Evolutionary conservation across 1,140 invertebrate species (phyloP).

Genomic region (Eulimnadia texana): DNA sequence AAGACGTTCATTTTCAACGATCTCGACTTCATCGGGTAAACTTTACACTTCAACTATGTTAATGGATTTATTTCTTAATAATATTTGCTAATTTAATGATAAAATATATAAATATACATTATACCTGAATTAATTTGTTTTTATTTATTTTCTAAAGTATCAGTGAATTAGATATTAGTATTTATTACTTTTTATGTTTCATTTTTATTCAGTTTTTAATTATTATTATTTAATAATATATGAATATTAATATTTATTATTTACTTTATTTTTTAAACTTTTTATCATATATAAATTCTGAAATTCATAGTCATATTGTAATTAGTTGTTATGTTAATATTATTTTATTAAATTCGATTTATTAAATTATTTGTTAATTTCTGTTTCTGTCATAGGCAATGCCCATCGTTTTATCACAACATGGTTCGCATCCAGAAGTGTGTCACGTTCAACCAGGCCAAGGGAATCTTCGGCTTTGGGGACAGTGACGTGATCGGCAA

Average conservation of each 20-base stretch:
- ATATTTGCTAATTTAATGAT: not conserved
- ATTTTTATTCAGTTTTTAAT: slow-evolving; percentile 12
- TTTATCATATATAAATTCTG: no score
- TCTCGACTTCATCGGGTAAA: slow-evolving; percentile 83
- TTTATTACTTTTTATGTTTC: slow-evolving; percentile 9
- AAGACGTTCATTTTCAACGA: slow-evolving; percentile 98
- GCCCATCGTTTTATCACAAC: slow-evolving; percentile 81
- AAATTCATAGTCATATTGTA: no score
- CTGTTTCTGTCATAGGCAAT: slow-evolving; percentile 46
- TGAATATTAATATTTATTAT: not conserved
- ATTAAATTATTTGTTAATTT: not conserved
- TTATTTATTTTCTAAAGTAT: slow-evolving; percentile 12
- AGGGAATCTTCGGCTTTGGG: slow-evolving; percentile 92
- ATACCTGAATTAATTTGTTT: not conserved
- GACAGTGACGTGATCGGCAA: slow-evolving; percentile 94
- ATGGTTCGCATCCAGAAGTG: slow-evolving; percentile 78
- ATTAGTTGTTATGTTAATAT: no score
- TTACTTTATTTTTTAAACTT: no score
- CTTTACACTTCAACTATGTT: no score
- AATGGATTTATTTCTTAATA: not conserved
- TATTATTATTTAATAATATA: not conserved
- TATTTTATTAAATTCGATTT: not conserved
- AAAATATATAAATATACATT: not conserved
- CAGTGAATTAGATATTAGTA: no score
- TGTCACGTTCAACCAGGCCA: slow-evolving; percentile 87